Percentiles rank a stretch among this genome's conserved stretches.
Conservation (phyloP, 53 echinoderm and acorn worm species). For the Paracentrotus lividus region DNA sequence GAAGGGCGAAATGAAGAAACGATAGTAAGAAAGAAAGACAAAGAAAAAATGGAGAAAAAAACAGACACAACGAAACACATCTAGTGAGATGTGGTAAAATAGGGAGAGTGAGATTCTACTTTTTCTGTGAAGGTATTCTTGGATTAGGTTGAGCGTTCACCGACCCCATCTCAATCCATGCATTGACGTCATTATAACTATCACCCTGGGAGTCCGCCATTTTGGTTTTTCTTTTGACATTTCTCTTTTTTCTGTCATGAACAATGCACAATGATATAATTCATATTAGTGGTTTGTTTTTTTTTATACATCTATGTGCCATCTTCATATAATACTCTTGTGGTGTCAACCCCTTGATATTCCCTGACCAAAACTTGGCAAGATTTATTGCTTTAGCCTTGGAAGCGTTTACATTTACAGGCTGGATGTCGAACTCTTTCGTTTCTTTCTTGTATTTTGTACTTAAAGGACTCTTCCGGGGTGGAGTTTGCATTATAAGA, state of each 20-base stretch:
- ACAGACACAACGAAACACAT: neutral
- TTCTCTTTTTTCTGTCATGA: neutral
- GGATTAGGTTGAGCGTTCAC: constrained; percentile 24
- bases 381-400: neutral
- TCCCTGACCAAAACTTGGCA: neutral
- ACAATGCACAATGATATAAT: neutral
- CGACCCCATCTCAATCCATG: neutral
- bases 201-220: neutral
- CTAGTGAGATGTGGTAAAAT: too few species aligned
- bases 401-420: neutral
- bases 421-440: neutral
- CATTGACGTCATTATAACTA: constrained; percentile 7
- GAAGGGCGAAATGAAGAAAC: neutral
- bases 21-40: too few species aligned
- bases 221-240: neutral
- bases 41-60: neutral
- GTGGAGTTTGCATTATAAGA: too few species aligned
- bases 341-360: neutral
- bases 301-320: neutral
- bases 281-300: constrained; percentile 14
- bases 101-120: neutral
- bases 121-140: neutral
- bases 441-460: neutral
- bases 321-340: neutral
- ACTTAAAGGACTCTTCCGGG: too few species aligned